A percentile compares a stretch with the other conserved stretches of the same genome.
Evolutionary conservation across 2,113 vertebrate species (phyloP).

Genomic region (Chitala chitala): DNA sequence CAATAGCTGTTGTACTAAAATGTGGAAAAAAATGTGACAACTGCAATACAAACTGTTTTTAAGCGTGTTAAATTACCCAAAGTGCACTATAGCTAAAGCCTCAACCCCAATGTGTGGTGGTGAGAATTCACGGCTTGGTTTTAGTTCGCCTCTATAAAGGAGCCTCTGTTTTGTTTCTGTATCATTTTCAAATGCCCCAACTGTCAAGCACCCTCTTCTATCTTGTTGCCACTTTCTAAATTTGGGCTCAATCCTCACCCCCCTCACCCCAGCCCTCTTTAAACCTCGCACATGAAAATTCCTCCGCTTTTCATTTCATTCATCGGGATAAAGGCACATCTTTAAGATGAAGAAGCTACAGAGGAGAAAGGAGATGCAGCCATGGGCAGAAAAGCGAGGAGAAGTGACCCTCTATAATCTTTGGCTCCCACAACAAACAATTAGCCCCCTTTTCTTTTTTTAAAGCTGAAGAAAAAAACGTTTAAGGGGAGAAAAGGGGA

Average conservation of each 20-base stretch:
- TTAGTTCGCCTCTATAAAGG: not conserved
- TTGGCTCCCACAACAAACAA: slow-evolving; percentile 76
- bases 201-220: slow-evolving; percentile 17
- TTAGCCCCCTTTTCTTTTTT: slow-evolving; percentile 64
- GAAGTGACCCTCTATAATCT: slow-evolving; percentile 62
- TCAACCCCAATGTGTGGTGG: not conserved
- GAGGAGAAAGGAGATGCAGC: slow-evolving; percentile 21
- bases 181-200: slow-evolving; percentile 2
- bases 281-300: slow-evolving; percentile 49
- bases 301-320: slow-evolving; percentile 48
- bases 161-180: not conserved
- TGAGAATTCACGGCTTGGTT: slow-evolving; percentile 2
- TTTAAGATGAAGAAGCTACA: slow-evolving; percentile 49
- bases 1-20: not conserved
- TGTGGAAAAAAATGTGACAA: not conserved
- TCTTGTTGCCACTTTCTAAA: slow-evolving; percentile 28
- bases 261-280: not conserved
- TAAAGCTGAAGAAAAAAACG: slow-evolving; percentile 47
- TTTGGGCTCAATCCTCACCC: not conserved
- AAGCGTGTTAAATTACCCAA: no score
- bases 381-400: slow-evolving; percentile 32
- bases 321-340: slow-evolving; percentile 47
- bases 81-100: not conserved
- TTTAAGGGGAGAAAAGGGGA: slow-evolving; percentile 29
- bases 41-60: not conserved